phyloP scores from a whole-genome alignment of 2,797 vertebrate genomes.

The Falco columbarius region DNA sequence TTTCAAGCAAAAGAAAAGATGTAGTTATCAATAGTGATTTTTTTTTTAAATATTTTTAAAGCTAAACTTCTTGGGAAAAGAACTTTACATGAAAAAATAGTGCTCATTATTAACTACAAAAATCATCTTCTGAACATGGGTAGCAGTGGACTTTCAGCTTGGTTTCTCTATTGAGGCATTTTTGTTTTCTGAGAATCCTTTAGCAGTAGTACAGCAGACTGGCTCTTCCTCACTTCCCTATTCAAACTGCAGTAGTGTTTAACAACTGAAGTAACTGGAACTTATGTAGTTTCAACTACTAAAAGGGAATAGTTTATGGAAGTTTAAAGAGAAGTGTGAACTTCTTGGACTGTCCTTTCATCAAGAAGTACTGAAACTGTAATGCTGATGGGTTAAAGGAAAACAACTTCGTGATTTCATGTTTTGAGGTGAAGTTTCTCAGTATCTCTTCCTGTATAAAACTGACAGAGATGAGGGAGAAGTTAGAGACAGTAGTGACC shows the following conservation, averaged over 20 bases:
- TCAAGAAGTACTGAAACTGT: neutral
- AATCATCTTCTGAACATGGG: neutral
- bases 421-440: neutral
- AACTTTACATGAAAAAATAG: neutral
- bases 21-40: neutral
- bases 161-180: neutral
- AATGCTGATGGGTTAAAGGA: neutral
- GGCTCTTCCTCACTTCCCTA: neutral
- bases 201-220: neutral
- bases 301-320: neutral
- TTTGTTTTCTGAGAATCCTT: neutral
- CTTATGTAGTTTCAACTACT: neutral
- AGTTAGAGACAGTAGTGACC: neutral
- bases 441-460: neutral
- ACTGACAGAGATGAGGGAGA: neutral
- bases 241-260: neutral
- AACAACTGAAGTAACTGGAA: neutral
- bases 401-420: neutral
- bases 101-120: neutral
- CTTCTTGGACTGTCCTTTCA: neutral
- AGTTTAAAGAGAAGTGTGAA: neutral
- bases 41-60: neutral
- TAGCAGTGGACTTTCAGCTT: neutral
- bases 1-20: neutral
- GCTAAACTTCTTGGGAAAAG: neutral